A percentile compares a stretch with the other conserved stretches of the same genome.
Conservation (phyloP, 2,888 invertebrate genomes). For the Bibio marci region DNA sequence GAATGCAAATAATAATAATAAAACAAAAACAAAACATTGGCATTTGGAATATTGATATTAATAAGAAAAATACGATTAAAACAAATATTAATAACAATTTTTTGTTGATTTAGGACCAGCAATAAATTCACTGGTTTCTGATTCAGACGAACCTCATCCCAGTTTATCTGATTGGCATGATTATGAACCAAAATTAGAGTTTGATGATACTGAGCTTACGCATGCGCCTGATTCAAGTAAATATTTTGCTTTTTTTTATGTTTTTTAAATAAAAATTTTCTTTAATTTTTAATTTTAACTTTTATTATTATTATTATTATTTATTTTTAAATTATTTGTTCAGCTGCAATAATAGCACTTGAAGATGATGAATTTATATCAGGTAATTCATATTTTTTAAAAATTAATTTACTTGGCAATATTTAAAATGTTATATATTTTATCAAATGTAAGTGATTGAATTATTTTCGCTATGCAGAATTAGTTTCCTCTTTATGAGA, state of each 20-base stretch:
- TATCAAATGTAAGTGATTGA: too few relatives aligned
- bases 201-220: constrained; percentile 83
- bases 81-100: neutral
- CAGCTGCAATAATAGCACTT: constrained; percentile 5
- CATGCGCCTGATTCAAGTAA: constrained; percentile 5
- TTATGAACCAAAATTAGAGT: constrained; percentile 89
- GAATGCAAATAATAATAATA: neutral
- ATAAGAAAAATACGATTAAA: constrained; percentile 3
- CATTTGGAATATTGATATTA: neutral
- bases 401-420: neutral
- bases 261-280: neutral
- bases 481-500: too few relatives aligned
- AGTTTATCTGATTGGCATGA: constrained; percentile 84
- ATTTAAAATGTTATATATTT: too few relatives aligned
- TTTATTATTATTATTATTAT: neutral
- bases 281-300: neutral
- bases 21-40: too few relatives aligned
- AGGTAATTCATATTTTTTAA: constrained; percentile 2
- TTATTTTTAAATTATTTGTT: neutral
- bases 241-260: too few relatives aligned
- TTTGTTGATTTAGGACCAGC: constrained; percentile 27
- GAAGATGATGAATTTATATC: constrained; percentile 9
- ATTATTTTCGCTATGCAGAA: too few relatives aligned
- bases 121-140: constrained; percentile 27
- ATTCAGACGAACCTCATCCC: constrained; percentile 61